Evolutionary conservation across 2,113 vertebrate genomes (phyloP), one percentile per base, ranked within the genome.

Genomic region (Myiopsitta monachus): DNA sequence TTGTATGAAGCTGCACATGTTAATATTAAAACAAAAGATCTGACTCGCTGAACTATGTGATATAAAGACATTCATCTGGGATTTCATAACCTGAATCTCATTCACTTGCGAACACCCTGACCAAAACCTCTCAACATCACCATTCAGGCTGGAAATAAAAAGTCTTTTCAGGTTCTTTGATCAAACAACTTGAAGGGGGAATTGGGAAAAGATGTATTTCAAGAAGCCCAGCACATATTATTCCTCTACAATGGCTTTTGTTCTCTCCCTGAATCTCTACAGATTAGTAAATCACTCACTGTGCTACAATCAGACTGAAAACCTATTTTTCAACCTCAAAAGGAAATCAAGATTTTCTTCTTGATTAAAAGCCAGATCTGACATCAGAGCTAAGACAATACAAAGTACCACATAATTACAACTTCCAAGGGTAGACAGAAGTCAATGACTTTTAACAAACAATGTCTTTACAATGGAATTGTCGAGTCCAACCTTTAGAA

Each of bases 181-280:
- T 83, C 68, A 33, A 21, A 39, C 31, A 61, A 43, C 46, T 76
- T n/a, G 52, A 87, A 79, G 39, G 41, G 69, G 36, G 81, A 92
- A 83, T 10, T 17, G 33, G n/a, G 3, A 17, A 30, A 41, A 52
- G 28, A 26, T 62, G 31, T 15, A 22, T 6, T 66, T 33, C 14
- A 54, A 75, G 44, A 44, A 24, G 19, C 6, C 36, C 72, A 70
- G 18, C 16, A 39, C 14, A 21, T 10, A 19, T 92, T 82, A 68
- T 46, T 73, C 22, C 38, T 18, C 67, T 62, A 87, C 87, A 89
- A 89, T 75, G 67, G 89, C 92, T 92, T 95, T 95, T 95, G 89
- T 85, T 95, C 94, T 72, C 81, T 16, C 27, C 12, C 89, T 57
- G 62, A 70, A 84, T 90, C 92, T 88, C 92, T 31, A 13, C 72